A percentile compares a stretch with the other conserved stretches of the same genome.
These are phyloP conservation scores for Anableps anableps DNA, from an alignment of 2,797 vertebrate species.

Conservation along the genomic window DNA sequence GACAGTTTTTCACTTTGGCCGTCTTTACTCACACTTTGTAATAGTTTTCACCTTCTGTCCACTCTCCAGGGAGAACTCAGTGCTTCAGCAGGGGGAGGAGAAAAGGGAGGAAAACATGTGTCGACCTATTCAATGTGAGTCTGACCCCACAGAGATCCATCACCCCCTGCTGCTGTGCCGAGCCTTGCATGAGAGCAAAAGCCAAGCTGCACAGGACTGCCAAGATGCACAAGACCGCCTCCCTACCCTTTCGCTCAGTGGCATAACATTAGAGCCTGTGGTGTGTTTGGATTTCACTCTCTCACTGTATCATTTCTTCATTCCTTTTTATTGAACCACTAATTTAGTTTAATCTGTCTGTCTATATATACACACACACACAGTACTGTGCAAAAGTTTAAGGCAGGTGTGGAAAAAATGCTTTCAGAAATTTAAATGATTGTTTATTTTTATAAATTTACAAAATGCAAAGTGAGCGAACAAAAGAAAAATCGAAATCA, in stretches of 20 bases:
- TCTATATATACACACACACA: too few relatives aligned
- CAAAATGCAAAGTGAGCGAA: too few relatives aligned
- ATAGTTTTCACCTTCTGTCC: conserved; percentile 19
- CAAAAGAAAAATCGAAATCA: too few relatives aligned
- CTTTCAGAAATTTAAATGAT: too few relatives aligned
- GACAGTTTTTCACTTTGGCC: conserved; percentile 1
- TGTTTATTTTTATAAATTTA: too few relatives aligned
- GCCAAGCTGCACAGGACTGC: conserved; percentile 44
- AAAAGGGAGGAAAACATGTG: conserved; percentile 47
- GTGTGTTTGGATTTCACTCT: conserved; percentile 65
- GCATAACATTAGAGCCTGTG: conserved; percentile 79
- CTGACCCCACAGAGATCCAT: conserved; percentile 58
- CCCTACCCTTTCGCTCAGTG: conserved; percentile 61
- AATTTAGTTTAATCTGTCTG: too few relatives aligned
- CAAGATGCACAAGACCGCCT: conserved; percentile 45
- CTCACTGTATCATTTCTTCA: neutral
- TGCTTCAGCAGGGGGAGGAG: conserved; percentile 53
- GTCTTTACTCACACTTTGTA: conserved; percentile 11
- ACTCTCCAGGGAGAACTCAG: conserved; percentile 68
- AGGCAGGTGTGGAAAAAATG: too few relatives aligned
- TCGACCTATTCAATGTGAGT: conserved; percentile 61
- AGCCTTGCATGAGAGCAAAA: conserved; percentile 64
- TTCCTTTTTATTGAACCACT: neutral
- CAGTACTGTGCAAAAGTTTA: too few relatives aligned
- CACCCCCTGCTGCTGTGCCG: conserved; percentile 62